Conservation (phyloP, 2,888 invertebrate species). For the Eupithecia vulgata region DNA sequence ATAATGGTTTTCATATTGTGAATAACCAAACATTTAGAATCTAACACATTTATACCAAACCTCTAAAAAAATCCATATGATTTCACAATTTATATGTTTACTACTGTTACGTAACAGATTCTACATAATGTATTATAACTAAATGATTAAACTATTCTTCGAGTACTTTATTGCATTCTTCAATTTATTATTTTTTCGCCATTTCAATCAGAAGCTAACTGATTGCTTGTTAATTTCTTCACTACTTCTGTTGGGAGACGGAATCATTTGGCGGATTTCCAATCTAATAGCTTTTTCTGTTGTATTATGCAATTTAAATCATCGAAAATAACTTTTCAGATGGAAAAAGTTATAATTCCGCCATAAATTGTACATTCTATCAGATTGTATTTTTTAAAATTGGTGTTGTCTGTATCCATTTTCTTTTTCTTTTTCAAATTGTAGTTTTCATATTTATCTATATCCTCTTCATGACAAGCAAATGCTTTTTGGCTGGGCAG, state of each 20-base stretch:
- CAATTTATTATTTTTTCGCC: background rate
- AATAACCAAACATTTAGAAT: background rate
- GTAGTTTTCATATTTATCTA: background rate
- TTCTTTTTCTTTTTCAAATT: background rate
- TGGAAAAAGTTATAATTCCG: background rate
- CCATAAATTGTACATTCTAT: background rate
- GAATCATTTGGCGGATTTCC: background rate
- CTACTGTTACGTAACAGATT: background rate
- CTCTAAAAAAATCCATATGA: background rate
- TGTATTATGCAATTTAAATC: background rate
- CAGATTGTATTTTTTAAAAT: background rate
- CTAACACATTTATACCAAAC: background rate
- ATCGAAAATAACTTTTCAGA: background rate
- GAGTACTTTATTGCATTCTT: background rate
- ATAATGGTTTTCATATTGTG: too few species aligned
- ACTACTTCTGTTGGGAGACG: background rate
- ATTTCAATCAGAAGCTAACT: background rate
- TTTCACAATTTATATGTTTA: background rate
- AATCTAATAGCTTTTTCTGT: background rate
- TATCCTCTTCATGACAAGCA: background rate
- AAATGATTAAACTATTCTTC: background rate
- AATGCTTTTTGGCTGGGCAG: background rate
- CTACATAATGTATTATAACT: background rate
- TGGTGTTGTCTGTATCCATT: background rate
- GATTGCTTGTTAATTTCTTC: background rate